These are phyloP conservation scores for Cyanoliseus patagonus DNA, from an alignment of 2,113 vertebrate genomes.

Conservation along the genomic window DNA sequence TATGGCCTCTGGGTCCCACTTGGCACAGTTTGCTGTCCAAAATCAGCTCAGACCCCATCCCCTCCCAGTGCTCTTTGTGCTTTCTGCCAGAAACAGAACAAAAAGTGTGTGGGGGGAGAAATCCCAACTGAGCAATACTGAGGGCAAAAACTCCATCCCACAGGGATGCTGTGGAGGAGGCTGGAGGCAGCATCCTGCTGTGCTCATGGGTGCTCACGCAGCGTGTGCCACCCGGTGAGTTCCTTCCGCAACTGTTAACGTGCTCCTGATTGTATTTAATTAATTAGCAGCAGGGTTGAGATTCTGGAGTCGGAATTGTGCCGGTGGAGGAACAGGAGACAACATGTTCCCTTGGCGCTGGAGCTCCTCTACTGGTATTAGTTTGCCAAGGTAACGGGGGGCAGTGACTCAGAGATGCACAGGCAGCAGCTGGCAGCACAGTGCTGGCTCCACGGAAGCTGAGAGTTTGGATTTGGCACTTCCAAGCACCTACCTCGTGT, in stretches of 20 bases:
- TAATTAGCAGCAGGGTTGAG: slow-evolving; percentile 13
- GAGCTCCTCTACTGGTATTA: neutral
- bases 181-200: neutral
- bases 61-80: neutral
- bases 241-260: neutral
- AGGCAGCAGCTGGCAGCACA: neutral
- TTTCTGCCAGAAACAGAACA: neutral
- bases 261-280: neutral
- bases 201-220: neutral
- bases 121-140: fast-evolving
- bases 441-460: fast-evolving
- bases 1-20: neutral
- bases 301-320: neutral
- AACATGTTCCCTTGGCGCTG: neutral
- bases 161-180: neutral
- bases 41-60: neutral
- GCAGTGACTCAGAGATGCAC: neutral
- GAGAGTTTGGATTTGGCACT: fast-evolving
- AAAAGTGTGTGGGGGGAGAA: neutral
- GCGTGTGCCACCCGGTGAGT: fast-evolving
- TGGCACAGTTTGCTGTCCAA: neutral
- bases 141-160: neutral
- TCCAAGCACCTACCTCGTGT: fast-evolving
- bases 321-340: neutral
- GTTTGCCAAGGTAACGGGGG: neutral